Evolutionary conservation across 2,888 invertebrate genomes (phyloP).

Genomic region (Acleris emargana): DNA sequence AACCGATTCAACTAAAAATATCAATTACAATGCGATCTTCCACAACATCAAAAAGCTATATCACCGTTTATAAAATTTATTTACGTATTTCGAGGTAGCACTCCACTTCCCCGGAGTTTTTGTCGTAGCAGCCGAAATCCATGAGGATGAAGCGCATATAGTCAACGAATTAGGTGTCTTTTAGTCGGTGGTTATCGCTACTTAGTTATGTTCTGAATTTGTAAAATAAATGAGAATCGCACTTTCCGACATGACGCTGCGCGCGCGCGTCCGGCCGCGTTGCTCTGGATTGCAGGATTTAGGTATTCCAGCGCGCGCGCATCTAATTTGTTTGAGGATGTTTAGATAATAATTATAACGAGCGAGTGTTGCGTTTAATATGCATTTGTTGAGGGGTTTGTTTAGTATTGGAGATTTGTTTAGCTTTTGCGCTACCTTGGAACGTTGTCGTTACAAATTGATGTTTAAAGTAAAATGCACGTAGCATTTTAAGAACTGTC

Average conservation of each 20-base stretch:
- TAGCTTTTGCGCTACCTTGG: no score
- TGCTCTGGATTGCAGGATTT: conserved; percentile 70
- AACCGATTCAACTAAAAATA: conserved; percentile 81
- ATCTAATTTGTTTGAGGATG: conserved; percentile 67
- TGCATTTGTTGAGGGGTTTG: conserved; percentile 21
- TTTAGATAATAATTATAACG: conserved; percentile 65
- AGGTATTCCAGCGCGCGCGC: conserved; percentile 57
- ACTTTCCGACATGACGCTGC: conserved; percentile 73
- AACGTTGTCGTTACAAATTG: no score
- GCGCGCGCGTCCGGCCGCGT: conserved; percentile 64
- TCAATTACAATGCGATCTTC: conserved; percentile 78
- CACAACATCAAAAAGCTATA: conserved; percentile 66
- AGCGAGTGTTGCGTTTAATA: conserved; percentile 53
- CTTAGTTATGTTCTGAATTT: conserved; percentile 70
- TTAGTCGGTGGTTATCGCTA: conserved; percentile 71
- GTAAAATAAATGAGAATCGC: conserved; percentile 78
- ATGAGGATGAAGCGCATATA: conserved; percentile 73
- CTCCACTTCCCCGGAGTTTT: conserved; percentile 87
- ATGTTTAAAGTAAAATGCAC: no score
- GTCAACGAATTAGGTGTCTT: conserved; percentile 62
- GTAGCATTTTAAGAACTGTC: no score
- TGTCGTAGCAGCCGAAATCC: conserved; percentile 86
- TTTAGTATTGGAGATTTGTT: no score
- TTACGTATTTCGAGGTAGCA: conserved; percentile 88
- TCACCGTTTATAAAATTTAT: conserved; percentile 75